Base-by-base conservation (phyloP, 2,888 invertebrate species). In the Thymelicus sylvestris region DNA sequence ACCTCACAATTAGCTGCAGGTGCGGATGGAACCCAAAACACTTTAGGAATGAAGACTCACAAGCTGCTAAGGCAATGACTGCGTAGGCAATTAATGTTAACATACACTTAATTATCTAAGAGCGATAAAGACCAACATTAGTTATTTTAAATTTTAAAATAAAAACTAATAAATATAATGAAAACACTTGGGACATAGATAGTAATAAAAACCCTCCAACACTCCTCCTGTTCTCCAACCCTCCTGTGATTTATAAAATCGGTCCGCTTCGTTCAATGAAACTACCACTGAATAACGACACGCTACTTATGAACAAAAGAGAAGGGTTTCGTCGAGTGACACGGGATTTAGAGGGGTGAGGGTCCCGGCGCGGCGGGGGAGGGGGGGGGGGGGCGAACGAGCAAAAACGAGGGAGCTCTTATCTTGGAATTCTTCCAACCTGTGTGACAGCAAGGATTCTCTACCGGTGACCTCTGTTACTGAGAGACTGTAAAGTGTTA, bases 271-370 rank as follows among this genome's bases (percentile, higher is more conserved):
- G 57, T 63, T 63, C 68, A 57, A 69, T 69, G 68, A 69, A 69
- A 69, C 68, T 63, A 69, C 68, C 68, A 69, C 68, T 63, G 68
- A 69, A 69, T 69, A 69, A 63, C 63, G 68, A 63, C 68, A 57
- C 57, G 68, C 57, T 63, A 63, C 68, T 68, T 62, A 68, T 63
- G 68, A 63, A 69, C 68, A 69, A 68, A 67, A 69, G 68, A 47
- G 68, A 69, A 69, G 69, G 69, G 69, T 69, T 69, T 64, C 69
- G 64, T 64, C 69, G 64, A 64, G 69, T 64, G 69, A 69, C 64
- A 59, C 41, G 59, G 59, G 69, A 64, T 64, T 68, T 68, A 68
- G 62, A 68, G 68, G 63, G 68, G 63, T 55, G 61, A n/a, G 48
- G 68, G n/a, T n/a, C n/a, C n/a, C n/a, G 48, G 61, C 48, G 1